Base-by-base conservation (phyloP, 2,888 invertebrate genomes). In the Nebria brevicollis region DNA sequence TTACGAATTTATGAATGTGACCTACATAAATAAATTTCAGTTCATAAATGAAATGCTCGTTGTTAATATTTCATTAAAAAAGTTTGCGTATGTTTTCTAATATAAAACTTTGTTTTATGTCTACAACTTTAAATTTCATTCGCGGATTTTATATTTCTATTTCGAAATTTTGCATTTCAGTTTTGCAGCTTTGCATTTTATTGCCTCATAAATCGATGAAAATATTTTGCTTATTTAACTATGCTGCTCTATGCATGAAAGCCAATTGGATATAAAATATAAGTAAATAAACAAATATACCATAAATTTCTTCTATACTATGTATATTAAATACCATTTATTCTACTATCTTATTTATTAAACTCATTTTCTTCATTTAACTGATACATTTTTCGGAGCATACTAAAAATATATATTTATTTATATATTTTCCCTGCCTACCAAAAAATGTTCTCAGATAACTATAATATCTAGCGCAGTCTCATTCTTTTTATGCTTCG, bases 21-120 rank as follows among this genome's bases (percentile, higher is more conserved):
- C 54, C 54, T 54, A 54, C 54, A 54, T 54, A 54, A 54, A 54
- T 54, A 54, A 54, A 54, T 54, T 54, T 13, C 54, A 54, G 54
- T 54, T 54, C 13, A 54, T 54, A 54, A 54, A 54, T 54, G 54
- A 54, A 54, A 54, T 7, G 13, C 54, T 11, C 54, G 54, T 54
- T 54, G 54, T 54, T 54, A 54, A 54, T 54, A 54, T 54, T 54
- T 54, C 54, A 54, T 54, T 54, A 54, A 54, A 54, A 54, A 54
- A 54, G 54, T 54, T 54, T 13, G 2, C 54, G 54, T 54, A 54
- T 54, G 54, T 54, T 54, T 54, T 54, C 54, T 11, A 54, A 54
- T 54, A 54, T 54, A 54, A 54, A 54, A 54, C 54, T 54, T 54
- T 54, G 13, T 54, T 54, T 54, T 13, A 13, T 54, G 13, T 54